A percentile compares a stretch with the other conserved stretches of the same genome.
Evolutionary conservation across 2,113 vertebrate species (phyloP).

Genomic region (Dicaeum eximium): DNA sequence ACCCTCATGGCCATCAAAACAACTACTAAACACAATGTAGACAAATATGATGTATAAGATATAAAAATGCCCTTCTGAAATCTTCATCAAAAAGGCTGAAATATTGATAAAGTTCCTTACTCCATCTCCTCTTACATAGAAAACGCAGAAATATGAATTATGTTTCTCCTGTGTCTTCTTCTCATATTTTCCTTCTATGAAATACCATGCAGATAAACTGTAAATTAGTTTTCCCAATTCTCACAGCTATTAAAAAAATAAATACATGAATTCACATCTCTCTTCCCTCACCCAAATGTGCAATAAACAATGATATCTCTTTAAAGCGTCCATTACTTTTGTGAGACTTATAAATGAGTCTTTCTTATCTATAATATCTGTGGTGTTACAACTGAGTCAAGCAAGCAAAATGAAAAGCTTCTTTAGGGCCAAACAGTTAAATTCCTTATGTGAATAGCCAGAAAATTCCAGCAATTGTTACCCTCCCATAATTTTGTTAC

Average conservation of each 20-base stretch:
- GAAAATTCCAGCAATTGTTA: background rate
- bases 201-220: background rate
- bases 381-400: background rate
- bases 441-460: background rate
- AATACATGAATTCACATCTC: background rate
- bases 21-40: background rate
- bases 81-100: background rate
- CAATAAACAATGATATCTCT: background rate
- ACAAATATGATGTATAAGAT: background rate
- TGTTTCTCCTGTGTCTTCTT: background rate
- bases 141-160: background rate
- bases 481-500: background rate
- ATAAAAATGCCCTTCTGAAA: background rate
- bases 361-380: background rate
- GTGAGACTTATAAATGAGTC: background rate
- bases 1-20: background rate
- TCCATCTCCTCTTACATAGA: background rate
- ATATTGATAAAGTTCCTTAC: background rate
- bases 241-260: conserved; percentile 12
- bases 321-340: background rate
- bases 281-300: background rate
- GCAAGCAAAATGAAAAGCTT: background rate
- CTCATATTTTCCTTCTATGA: background rate
- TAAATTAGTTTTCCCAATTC: background rate
- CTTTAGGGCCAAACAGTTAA: background rate